Base-by-base conservation (phyloP, 2,888 invertebrate genomes). In the Hesperia comma region DNA sequence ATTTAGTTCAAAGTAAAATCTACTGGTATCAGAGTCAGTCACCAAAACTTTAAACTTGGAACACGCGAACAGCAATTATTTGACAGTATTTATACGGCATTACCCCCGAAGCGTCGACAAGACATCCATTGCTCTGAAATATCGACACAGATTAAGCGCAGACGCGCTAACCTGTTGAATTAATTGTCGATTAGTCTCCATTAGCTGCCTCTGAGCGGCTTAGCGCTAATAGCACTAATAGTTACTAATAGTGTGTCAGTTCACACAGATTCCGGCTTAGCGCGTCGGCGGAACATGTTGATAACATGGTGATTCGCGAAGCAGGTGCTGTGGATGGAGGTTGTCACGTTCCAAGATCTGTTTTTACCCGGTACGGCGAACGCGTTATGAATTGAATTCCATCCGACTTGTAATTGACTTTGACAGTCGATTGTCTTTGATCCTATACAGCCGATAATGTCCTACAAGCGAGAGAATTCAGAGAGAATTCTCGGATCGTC, bases 171-270 rank as follows among this genome's bases (percentile, higher is more conserved):
- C 90, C 90, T 90, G 90, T 88, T 88, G 89, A 86, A 83, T 90
- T 87, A 89, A 89, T 86, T 77, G 79, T 81, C 89, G 83, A 89
- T 90, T 89, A 87, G 81, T 90, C 89, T 87, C 84, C 82, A 88
- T 89, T 89, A 86, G 68, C 56, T 63, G 76, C 80, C 79, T 83
- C 80, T 82, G 76, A 75, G 74, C 74, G 78, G 84, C 80, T 84
- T 80, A 80, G 72, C 75, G 77, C 83, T 90, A 90, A 90, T 80
- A 80, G 72, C 75, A 77, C 83, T 90, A 90, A 90, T 87, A 85
- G 87, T 86, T 84, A 89, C 88, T 87, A 88, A 90, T 90, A 86
- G 86, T 84, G 74, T 79, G 80, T 77, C 68, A 72, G 77, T 75
- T 73, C 76, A 74, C 73, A 69, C 61, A 69, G 74, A 74, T 75